phyloP scores from a whole-genome alignment of 2,113 vertebrate species.

The Eclectus roratus region DNA sequence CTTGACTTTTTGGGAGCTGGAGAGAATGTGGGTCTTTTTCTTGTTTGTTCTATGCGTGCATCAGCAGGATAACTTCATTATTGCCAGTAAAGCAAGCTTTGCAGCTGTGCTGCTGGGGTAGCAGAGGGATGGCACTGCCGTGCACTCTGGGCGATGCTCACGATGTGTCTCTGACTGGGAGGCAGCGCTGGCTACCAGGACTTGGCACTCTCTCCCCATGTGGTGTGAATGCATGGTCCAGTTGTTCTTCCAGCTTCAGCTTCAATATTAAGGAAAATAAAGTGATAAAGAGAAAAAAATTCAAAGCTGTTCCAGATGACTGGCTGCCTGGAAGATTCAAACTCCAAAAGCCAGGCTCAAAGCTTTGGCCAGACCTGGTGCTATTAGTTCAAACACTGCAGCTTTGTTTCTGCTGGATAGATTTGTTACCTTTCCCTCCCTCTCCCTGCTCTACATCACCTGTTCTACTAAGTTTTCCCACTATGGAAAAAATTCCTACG shows the following conservation, averaged over 20 bases:
- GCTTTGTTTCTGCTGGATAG: not conserved
- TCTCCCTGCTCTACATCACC: not conserved
- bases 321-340: not conserved
- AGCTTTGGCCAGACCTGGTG: constrained; percentile 24
- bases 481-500: constrained; percentile 1
- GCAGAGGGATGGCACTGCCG: not conserved
- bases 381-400: constrained; percentile 31
- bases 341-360: constrained; percentile 19
- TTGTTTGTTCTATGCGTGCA: not conserved
- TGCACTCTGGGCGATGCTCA: not conserved
- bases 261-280: not conserved
- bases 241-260: constrained; percentile 17
- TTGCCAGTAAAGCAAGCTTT: not conserved
- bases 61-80: not conserved
- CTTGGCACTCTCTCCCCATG: not conserved
- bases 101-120: fast-evolving
- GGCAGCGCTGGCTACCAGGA: not conserved
- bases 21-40: not conserved
- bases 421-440: not conserved
- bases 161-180: not conserved
- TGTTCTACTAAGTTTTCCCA: not conserved
- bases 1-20: not conserved
- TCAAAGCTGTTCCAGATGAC: constrained; percentile 56
- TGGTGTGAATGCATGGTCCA: not conserved
- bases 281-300: not conserved